Percentiles rank a stretch among this genome's conserved stretches.
Evolutionary conservation across 2,888 invertebrate species (phyloP).

Genomic region (Eugnorisma glareosa): DNA sequence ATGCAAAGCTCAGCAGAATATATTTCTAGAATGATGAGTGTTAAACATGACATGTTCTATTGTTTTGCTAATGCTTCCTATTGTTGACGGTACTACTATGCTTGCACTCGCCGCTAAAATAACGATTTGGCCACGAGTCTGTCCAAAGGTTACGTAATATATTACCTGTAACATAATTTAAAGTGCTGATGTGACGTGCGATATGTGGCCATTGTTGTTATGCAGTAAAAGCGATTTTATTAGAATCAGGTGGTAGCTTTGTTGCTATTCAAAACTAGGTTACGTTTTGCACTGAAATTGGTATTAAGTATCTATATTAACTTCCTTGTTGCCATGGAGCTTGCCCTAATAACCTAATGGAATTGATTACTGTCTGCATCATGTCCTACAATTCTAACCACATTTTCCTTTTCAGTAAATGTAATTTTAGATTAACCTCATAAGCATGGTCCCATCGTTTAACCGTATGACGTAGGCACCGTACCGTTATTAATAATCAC

Average conservation of each 20-base stretch:
- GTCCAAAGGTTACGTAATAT: slow-evolving; percentile 26
- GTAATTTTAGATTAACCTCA: background rate
- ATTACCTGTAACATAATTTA: background rate
- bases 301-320: background rate
- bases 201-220: background rate
- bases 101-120: slow-evolving; percentile 37
- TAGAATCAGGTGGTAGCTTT: background rate
- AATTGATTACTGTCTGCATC: background rate
- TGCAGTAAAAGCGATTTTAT: background rate
- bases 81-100: slow-evolving; percentile 33
- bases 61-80: slow-evolving; percentile 52
- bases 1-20: slow-evolving; percentile 35
- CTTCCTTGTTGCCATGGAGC: background rate
- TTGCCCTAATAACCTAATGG: background rate
- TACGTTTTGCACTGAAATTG: background rate
- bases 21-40: slow-evolving; percentile 38
- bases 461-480: background rate
- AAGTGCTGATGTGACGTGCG: background rate
- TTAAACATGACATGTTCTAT: slow-evolving; percentile 27
- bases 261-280: background rate
- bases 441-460: slow-evolving; percentile 19
- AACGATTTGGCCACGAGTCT: slow-evolving; percentile 21
- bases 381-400: background rate
- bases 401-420: background rate
- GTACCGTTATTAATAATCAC: background rate